Evolutionary conservation across 2,888 invertebrate species (phyloP).

Genomic region (Drosophila pegasa): DNA sequence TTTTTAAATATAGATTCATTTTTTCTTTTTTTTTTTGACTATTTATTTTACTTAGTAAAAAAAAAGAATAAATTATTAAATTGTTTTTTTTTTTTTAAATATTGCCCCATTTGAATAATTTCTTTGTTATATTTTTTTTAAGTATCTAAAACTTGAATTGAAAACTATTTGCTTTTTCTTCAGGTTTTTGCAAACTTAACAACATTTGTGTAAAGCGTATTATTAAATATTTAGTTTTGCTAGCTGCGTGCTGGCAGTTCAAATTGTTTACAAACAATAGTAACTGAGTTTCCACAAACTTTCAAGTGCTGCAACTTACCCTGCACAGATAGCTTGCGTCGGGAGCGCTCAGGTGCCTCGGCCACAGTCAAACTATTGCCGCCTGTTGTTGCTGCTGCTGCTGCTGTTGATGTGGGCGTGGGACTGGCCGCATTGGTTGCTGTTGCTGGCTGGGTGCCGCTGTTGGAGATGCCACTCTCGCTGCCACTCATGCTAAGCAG

Average conservation of each 20-base stretch:
- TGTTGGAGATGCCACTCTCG: slow-evolving; percentile 71
- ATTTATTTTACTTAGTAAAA: no score
- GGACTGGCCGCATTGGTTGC: slow-evolving; percentile 36
- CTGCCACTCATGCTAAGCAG: slow-evolving; percentile 74
- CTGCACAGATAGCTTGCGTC: slow-evolving; percentile 84
- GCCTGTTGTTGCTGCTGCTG: slow-evolving; percentile 32
- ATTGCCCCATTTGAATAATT: no score
- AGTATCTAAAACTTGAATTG: no score
- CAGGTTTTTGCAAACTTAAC: no score
- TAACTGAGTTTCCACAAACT: neutral
- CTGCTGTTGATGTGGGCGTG: slow-evolving; percentile 53
- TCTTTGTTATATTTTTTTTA: no score
- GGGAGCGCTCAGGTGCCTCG: slow-evolving; percentile 81
- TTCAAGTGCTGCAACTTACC: slow-evolving; percentile 64
- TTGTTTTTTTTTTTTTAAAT: no score
- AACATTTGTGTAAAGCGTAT: no score
- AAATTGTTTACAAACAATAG: neutral
- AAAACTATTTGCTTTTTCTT: no score
- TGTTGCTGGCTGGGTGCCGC: slow-evolving; percentile 36
- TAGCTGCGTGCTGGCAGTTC: neutral
- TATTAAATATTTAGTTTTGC: neutral
- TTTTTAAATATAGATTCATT: no score
- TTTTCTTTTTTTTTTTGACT: no score
- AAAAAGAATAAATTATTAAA: no score
- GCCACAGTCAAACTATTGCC: slow-evolving; percentile 69